phyloP scores from a whole-genome alignment of 2,797 vertebrate species.

The Protonibea diacanthus region DNA sequence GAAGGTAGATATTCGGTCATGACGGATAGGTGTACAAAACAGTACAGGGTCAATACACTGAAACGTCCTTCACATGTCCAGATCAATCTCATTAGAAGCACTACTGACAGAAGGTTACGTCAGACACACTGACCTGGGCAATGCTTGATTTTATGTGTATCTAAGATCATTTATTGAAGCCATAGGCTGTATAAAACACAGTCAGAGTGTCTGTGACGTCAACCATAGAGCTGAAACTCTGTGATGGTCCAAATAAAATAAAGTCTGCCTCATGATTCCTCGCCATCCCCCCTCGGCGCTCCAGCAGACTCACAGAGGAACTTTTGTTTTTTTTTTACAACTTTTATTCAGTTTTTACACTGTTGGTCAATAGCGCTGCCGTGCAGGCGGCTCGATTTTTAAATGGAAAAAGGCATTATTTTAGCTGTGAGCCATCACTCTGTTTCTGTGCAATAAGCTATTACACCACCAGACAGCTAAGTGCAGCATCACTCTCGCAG shows the following conservation, averaged over 20 bases:
- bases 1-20: background rate
- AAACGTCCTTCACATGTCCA: background rate
- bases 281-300: no score
- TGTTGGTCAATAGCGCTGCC: background rate
- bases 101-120: background rate
- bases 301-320: background rate
- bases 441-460: constrained; percentile 10
- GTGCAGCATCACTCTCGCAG: constrained; percentile 10
- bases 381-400: constrained; percentile 9
- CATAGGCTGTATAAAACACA: no score
- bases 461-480: constrained; percentile 4
- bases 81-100: background rate
- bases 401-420: constrained; percentile 26
- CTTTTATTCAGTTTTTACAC: background rate
- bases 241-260: background rate
- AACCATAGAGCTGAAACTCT: background rate
- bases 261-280: background rate
- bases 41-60: background rate
- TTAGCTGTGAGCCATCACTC: constrained; percentile 20
- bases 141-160: background rate
- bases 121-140: background rate
- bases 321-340: background rate
- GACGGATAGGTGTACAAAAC: background rate
- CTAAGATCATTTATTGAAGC: background rate
- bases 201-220: no score